phyloP scores from a whole-genome alignment of 53 echinoderm and acorn worm species.

The Actinopyga echinites region DNA sequence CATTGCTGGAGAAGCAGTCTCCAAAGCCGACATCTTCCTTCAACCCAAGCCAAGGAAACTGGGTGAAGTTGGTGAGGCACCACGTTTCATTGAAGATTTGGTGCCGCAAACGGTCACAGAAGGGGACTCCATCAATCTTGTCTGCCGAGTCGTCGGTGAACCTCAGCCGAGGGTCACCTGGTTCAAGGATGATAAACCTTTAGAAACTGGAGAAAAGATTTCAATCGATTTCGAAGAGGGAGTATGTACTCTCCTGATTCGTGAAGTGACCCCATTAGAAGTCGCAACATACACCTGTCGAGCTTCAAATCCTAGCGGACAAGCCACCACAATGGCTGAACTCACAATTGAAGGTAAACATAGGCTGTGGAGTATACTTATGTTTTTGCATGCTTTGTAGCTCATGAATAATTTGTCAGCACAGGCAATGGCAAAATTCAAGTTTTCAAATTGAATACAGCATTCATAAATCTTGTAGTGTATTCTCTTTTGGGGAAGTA shows the following conservation, averaged over 20 bases:
- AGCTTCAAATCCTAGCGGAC: constrained; percentile 81
- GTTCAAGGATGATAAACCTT: constrained; percentile 79
- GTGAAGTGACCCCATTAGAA: constrained; percentile 63
- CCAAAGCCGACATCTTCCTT: constrained; percentile 89
- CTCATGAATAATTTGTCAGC: no score
- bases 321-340: constrained; percentile 74
- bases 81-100: constrained; percentile 73
- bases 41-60: constrained; percentile 78
- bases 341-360: constrained; percentile 94
- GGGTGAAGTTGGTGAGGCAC: constrained; percentile 72
- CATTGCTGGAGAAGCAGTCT: constrained; percentile 85
- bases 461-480: no score
- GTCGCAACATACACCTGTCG: constrained; percentile 77
- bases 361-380: constrained; percentile 45
- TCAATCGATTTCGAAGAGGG: constrained; percentile 87
- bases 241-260: constrained; percentile 78
- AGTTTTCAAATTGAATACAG: no score
- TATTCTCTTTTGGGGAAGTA: no score
- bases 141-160: constrained; percentile 75
- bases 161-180: constrained; percentile 92
- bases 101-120: constrained; percentile 63
- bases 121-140: constrained; percentile 85
- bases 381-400: constrained; percentile 61
- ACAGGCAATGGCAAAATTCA: no score
- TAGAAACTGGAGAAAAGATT: constrained; percentile 65